These are phyloP conservation scores for Agrotis segetum DNA, from an alignment of 2,888 invertebrate species.

Conservation along the genomic window DNA sequence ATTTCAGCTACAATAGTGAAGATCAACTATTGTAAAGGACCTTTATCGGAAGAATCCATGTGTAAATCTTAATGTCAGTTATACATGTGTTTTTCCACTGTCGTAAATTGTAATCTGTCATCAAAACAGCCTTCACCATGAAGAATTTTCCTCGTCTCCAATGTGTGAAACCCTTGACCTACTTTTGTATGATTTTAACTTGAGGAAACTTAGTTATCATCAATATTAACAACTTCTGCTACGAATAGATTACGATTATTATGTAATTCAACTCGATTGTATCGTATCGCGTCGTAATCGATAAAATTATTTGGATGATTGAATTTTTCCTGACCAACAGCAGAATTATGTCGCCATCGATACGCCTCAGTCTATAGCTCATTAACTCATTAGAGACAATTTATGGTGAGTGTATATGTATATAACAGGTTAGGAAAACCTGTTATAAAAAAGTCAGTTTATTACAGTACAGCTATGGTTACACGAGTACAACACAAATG, in stretches of 20 bases:
- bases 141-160: slow-evolving; percentile 53
- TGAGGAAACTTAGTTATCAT: slow-evolving; percentile 20
- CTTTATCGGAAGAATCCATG: not conserved
- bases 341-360: slow-evolving; percentile 17
- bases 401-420: slow-evolving; percentile 31
- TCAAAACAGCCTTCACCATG: slow-evolving; percentile 29
- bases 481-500: slow-evolving; percentile 6
- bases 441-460: slow-evolving; percentile 29
- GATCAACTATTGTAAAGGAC: not conserved
- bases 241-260: slow-evolving; percentile 21
- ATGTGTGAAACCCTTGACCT: slow-evolving; percentile 57
- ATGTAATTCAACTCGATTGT: slow-evolving; percentile 12
- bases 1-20: not conserved
- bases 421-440: slow-evolving; percentile 27
- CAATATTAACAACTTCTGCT: slow-evolving; percentile 28
- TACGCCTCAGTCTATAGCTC: slow-evolving; percentile 2
- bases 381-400: slow-evolving; percentile 14
- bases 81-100: slow-evolving; percentile 23
- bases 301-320: slow-evolving; percentile 10
- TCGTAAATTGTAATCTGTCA: slow-evolving; percentile 27
- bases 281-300: not conserved
- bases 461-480: slow-evolving; percentile 24
- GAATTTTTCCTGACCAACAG: slow-evolving; percentile 3
- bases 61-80: slow-evolving; percentile 7
- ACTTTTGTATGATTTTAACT: slow-evolving; percentile 40